Evolutionary conservation across 2,888 invertebrate species (phyloP), one percentile per base, ranked within the genome.

Genomic region (Phania funesta): DNA sequence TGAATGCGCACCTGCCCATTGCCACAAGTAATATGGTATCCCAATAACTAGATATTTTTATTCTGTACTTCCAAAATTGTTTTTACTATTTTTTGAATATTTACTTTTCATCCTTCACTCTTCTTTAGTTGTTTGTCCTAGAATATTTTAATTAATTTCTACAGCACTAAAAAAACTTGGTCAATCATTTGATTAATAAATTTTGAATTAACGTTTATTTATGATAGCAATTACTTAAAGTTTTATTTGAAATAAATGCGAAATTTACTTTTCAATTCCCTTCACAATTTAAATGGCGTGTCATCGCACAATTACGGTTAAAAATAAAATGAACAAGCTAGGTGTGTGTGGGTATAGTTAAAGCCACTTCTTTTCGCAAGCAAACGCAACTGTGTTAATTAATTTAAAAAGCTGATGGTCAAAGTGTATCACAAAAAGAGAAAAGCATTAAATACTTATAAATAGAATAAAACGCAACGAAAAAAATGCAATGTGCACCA

Each of bases 341-440:
- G 54, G 41, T 67, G 48, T 67, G 48, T 54, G 54, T 56, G 48
- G 62, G 62, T 58, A 56, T 68, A 62, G 50, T 80, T 76, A 58
- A 50, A 58, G 48, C 64, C 56, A 80, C 50, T 70, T 80, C 48
- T 41, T 75, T 75, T 56, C 41, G n/a, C n/a, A 13, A 16, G 6
- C 74, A 35, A 74, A 80, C 35, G 56, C 56, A 70, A 76, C 64
- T 54, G 48, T 38, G 70, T 76, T 76, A 80, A 80, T 76, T 75
- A 67, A 70, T 32, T 62, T 74, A 60, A 74, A 60, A 26, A 67
- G 29, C 58, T 67, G 35, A 65, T 64, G 79, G 60, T 32, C 58
- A 44, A 48, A 60, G 7, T 32, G 26, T 58, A 68, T 48, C 9
- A 44, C 3, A 38, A 11, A 35, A 35, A 38, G 7, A 7, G 29